Evolutionary conservation across 2,113 vertebrate species (phyloP), one percentile per base, ranked within the genome.

Genomic region (Sinocyclocheilus anshuiensis): DNA sequence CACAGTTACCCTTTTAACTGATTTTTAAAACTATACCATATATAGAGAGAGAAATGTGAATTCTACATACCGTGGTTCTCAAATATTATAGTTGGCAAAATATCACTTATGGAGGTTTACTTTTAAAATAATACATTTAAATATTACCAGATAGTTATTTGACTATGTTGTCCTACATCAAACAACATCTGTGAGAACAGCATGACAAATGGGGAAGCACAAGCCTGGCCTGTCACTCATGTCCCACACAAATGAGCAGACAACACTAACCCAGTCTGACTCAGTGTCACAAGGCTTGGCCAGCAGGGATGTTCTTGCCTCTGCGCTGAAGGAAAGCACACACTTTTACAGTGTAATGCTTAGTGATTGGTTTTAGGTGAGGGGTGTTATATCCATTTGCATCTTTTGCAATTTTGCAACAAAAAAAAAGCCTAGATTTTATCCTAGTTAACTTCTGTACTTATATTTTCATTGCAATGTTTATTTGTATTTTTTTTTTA

Each of bases 231-330:
- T 48, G 59, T 63, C 59, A 48, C n/a, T 81, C 79, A 65, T 42
- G 77, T 42, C 55, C 33, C 33, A 61, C 55, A 42, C 36, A 42
- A 59, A 1, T 61, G 33, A 80, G 77, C 29, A 79, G 33, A 61
- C 77, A 61, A n/a, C 36, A 42, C 39, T 45, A 45, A 45, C 72
- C 78, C 78, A 45, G 59, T 75, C 72, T 81, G 79, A 65, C 79
- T 81, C 79, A 81, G 79, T n/a, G 9, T 92, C 89, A 93, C 90
- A 81, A 78, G 76, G 22, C 39, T 87, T 84, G 63, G 72, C 83
- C 86, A 85, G 67, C 48, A 85, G 71, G 61, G 69, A 36, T 63
- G 36, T 45, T 45, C 36, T 42, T 42, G 77, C n/a, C 45, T 2
- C 22, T 15, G 42, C 12, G 20, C 6, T 79, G 11, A 22, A 33